These are phyloP conservation scores for Periplaneta americana DNA, from an alignment of 1,140 invertebrate species.

Conservation along the genomic window DNA sequence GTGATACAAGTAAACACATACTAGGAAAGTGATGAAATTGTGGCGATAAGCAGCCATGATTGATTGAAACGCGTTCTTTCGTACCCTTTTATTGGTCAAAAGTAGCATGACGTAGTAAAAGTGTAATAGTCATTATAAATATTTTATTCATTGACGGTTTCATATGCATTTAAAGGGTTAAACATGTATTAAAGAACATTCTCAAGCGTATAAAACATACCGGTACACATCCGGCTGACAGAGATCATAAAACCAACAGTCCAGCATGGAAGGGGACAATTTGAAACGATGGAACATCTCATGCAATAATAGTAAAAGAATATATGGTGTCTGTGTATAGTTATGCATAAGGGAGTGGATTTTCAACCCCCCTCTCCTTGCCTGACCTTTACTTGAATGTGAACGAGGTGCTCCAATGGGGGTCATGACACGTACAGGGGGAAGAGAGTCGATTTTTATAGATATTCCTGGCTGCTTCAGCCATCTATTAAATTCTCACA, in stretches of 20 bases:
- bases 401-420: not conserved
- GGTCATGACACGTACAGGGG: not conserved
- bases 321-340: not conserved
- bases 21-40: too few relatives aligned
- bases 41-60: too few relatives aligned
- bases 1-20: too few relatives aligned
- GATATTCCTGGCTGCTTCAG: not conserved
- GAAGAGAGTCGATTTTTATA: not conserved
- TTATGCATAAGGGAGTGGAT: not conserved
- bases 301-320: not conserved
- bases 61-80: too few relatives aligned
- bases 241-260: not conserved
- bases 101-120: too few relatives aligned
- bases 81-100: too few relatives aligned
- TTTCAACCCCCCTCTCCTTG: not conserved
- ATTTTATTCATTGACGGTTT: too few relatives aligned
- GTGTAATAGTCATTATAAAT: too few relatives aligned
- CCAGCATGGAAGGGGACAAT: not conserved
- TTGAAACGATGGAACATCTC: not conserved
- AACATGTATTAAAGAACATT: too few relatives aligned
- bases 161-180: too few relatives aligned
- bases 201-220: too few relatives aligned
- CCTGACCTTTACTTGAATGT: not conserved
- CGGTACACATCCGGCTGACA: too few relatives aligned
- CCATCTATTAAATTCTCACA: conserved; percentile 25